phyloP scores from a whole-genome alignment of 2,888 invertebrate species.

The Achlya flavicornis region DNA sequence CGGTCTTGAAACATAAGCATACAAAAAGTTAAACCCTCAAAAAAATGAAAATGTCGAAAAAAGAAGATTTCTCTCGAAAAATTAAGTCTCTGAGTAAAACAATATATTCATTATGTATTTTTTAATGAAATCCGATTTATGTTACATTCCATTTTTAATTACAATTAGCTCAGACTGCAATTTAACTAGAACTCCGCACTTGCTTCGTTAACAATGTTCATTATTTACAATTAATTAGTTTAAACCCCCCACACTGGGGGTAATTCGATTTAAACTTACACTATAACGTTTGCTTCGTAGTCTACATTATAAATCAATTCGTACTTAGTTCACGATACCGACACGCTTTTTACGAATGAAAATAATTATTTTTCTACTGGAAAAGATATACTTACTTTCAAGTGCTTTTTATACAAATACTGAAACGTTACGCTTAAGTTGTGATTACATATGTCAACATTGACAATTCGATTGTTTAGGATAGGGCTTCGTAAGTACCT shows the following conservation, averaged over 20 bases:
- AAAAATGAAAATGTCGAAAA: too few relatives aligned
- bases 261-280: conserved; percentile 9
- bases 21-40: too few relatives aligned
- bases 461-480: too few relatives aligned
- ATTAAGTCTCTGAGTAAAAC: neutral
- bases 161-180: conserved; percentile 64
- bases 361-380: too few relatives aligned
- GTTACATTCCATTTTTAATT: conserved; percentile 69
- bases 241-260: conserved; percentile 26
- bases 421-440: too few relatives aligned
- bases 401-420: too few relatives aligned
- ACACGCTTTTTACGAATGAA: neutral
- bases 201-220: conserved; percentile 37
- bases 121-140: conserved; percentile 80
- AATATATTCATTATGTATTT: conserved; percentile 51
- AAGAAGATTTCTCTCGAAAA: too few relatives aligned
- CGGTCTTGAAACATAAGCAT: too few relatives aligned
- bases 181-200: conserved; percentile 43
- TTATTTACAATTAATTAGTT: conserved; percentile 39
- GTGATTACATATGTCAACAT: too few relatives aligned
- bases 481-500: too few relatives aligned
- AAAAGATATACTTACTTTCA: too few relatives aligned
- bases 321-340: neutral
- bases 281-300: neutral
- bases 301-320: neutral